Percentiles rank a stretch among this genome's conserved stretches.
Evolutionary conservation across 2,797 vertebrate species (phyloP).

Genomic region (Fistularia commersonii): DNA sequence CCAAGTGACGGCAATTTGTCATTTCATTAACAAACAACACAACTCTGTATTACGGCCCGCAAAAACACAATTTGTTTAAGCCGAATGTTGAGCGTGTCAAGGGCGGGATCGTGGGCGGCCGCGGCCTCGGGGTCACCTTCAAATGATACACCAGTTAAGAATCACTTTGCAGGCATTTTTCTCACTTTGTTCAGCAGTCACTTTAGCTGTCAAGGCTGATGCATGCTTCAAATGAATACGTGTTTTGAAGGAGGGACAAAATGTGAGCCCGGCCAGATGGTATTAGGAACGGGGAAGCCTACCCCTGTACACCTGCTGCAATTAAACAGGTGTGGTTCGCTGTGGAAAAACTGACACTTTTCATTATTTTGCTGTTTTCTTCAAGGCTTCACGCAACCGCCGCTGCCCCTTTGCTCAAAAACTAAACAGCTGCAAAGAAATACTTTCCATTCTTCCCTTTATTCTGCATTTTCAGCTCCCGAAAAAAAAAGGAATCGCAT

Average conservation of each 20-base stretch:
- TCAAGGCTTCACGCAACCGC: no score
- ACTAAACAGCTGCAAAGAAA: no score
- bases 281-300: conserved; percentile 16
- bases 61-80: conserved; percentile 31
- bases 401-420: no score
- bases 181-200: conserved; percentile 25
- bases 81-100: conserved; percentile 32
- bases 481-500: conserved; percentile 9
- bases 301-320: conserved; percentile 26
- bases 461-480: conserved; percentile 27
- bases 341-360: conserved; percentile 15
- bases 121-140: conserved; percentile 36
- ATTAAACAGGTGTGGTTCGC: conserved; percentile 41
- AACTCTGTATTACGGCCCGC: conserved; percentile 19
- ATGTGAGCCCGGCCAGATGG: conserved; percentile 16
- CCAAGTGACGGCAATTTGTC: conserved; percentile 25
- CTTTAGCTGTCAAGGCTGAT: conserved; percentile 20
- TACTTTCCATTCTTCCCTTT: conserved; percentile 18
- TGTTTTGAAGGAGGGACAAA: conserved; percentile 12
- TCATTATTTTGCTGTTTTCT: no score
- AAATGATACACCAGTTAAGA: conserved; percentile 20
- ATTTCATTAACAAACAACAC: conserved; percentile 24
- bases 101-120: conserved; percentile 7
- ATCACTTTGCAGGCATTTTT: conserved; percentile 17
- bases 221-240: conserved; percentile 20